Percentiles rank a stretch among this genome's conserved stretches.
These are phyloP conservation scores for Apoderus coryli DNA, from an alignment of 2,888 invertebrate species.

Conservation along the genomic window DNA sequence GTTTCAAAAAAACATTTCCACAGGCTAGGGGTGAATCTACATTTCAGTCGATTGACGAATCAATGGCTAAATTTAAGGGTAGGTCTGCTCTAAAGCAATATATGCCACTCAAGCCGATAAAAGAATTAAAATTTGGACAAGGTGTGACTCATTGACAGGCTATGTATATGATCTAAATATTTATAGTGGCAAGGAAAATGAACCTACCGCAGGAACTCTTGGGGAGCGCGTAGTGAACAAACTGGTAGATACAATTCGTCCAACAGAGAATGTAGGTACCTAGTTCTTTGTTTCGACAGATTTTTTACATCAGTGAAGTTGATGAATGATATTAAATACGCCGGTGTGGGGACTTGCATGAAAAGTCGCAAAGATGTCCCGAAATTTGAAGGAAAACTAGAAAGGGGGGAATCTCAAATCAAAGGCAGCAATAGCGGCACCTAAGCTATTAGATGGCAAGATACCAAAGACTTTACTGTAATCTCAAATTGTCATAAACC, in stretches of 20 bases:
- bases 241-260: conserved; percentile 2
- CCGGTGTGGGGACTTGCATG: conserved; percentile 10
- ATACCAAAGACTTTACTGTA: background rate
- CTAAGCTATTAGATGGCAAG: background rate
- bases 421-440: background rate
- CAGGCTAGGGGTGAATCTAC: conserved; percentile 3
- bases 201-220: conserved; percentile 5
- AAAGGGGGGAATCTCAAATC: conserved; percentile 2
- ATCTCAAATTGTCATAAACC: background rate
- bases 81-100: conserved; percentile 13
- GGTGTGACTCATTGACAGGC: conserved; percentile 13
- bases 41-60: conserved; percentile 13
- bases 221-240: conserved; percentile 9
- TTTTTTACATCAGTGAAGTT: conserved; percentile 11
- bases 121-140: conserved; percentile 14
- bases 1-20: conserved; percentile 6
- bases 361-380: conserved; percentile 9
- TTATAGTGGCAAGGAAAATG: conserved; percentile 13
- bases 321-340: conserved; percentile 3
- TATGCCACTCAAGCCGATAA: conserved; percentile 14
- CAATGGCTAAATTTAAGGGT: conserved; percentile 14
- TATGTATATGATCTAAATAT: conserved; percentile 15
- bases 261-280: conserved; percentile 1
- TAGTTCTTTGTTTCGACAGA: conserved; percentile 11
- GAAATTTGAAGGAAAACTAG: conserved; percentile 10